Conservation (phyloP, 2,797 vertebrate genomes). For the Manis pentadactyla region DNA sequence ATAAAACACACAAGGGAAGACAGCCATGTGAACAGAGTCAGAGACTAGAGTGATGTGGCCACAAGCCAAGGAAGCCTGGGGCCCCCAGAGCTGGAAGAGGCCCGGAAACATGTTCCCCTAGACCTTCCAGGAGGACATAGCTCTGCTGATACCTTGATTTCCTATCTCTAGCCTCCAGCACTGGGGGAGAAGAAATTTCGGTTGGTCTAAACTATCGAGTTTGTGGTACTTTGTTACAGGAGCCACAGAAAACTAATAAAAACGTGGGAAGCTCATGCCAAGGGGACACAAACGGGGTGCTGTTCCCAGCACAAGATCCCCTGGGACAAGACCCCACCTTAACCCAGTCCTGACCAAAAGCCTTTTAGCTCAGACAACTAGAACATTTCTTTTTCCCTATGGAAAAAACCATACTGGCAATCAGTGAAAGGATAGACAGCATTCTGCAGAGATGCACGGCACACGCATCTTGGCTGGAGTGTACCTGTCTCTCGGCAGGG, state of each 20-base stretch:
- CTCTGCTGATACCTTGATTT: background rate
- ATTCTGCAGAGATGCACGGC: background rate
- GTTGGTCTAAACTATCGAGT: background rate
- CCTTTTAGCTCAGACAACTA: background rate
- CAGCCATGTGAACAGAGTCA: background rate
- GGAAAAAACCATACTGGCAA: background rate
- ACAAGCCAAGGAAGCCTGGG: background rate
- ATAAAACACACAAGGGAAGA: constrained; percentile 14
- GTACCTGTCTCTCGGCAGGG: background rate
- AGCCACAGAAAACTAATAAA: background rate
- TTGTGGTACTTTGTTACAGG: background rate
- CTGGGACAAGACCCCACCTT: background rate
- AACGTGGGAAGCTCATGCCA: background rate
- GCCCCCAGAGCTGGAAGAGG: background rate
- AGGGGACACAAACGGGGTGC: background rate
- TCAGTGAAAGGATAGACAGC: background rate
- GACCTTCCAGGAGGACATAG: background rate
- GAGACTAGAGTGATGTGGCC: background rate
- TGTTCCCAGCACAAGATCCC: background rate
- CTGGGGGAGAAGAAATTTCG: background rate
- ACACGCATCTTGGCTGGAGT: background rate
- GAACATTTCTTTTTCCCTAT: background rate
- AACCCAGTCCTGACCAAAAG: background rate
- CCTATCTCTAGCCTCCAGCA: background rate
- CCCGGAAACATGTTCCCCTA: background rate